phyloP scores from a whole-genome alignment of 2,113 vertebrate species.

The Cygnus buccinator region DNA sequence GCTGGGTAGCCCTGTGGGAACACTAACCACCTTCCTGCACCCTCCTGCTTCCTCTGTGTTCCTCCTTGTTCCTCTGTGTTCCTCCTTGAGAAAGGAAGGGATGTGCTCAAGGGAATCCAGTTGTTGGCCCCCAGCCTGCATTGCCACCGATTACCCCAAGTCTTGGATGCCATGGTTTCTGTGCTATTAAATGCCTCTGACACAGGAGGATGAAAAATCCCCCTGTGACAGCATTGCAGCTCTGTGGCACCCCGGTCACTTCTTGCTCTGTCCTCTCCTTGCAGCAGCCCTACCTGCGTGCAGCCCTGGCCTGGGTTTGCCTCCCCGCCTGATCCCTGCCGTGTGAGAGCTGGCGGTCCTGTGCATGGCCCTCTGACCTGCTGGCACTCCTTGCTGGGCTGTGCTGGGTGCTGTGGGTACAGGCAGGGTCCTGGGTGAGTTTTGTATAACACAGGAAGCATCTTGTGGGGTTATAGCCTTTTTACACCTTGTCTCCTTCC shows the following conservation, averaged over 20 bases:
- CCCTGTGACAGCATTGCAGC: too few relatives aligned
- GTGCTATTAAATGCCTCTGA: too few relatives aligned
- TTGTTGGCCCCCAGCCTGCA: neutral
- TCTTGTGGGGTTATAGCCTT: too few relatives aligned
- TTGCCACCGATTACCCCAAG: neutral
- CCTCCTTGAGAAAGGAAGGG: neutral
- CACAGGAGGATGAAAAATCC: too few relatives aligned
- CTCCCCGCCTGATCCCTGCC: neutral
- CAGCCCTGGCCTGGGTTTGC: neutral
- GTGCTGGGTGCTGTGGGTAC: neutral
- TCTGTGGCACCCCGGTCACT: fast-evolving
- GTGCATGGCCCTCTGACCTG: too few relatives aligned
- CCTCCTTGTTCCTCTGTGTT: too few relatives aligned
- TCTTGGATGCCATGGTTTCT: too few relatives aligned
- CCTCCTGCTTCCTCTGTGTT: neutral
- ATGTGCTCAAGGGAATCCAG: fast-evolving
- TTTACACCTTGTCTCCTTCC: neutral
- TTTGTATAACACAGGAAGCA: neutral
- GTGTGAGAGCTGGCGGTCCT: fast-evolving
- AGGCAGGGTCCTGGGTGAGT: neutral
- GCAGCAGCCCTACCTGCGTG: neutral
- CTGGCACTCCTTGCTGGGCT: neutral
- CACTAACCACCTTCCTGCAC: fast-evolving
- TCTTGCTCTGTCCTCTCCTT: neutral
- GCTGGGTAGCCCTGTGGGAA: neutral